phyloP scores from a whole-genome alignment of 64 coral and sea anemone species.

The Catalaphyllia jardinei region DNA sequence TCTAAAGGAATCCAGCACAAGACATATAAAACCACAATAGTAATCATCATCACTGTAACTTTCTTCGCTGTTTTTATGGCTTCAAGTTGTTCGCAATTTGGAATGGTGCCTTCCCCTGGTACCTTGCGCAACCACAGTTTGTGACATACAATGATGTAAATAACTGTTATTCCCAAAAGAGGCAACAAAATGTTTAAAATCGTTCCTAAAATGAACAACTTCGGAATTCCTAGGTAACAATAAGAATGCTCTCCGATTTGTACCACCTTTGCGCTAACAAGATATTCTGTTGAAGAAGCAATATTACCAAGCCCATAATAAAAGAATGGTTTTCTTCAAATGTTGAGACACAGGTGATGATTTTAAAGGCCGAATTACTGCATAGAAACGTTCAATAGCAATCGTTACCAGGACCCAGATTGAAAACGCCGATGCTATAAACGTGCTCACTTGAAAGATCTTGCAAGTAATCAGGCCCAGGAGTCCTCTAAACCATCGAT shows the following conservation, averaged over 20 bases:
- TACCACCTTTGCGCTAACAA: not conserved
- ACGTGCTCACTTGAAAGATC: not conserved
- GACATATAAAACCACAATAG: not conserved
- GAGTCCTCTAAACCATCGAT: not conserved
- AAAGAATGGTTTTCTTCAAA: not conserved
- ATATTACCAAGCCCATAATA: not conserved
- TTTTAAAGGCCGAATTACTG: not conserved
- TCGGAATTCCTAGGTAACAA: not conserved
- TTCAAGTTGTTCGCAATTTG: not conserved
- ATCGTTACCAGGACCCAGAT: not conserved
- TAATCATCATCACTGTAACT: not conserved
- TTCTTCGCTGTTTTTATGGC: not conserved
- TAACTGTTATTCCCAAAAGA: not conserved
- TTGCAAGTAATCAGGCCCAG: not conserved
- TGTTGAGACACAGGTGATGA: not conserved
- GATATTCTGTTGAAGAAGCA: not conserved
- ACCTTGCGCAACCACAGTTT: not conserved
- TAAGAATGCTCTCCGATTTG: not conserved
- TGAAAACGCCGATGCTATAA: not conserved
- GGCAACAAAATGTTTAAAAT: not conserved
- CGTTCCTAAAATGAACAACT: not conserved
- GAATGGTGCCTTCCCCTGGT: not conserved
- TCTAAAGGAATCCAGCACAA: not conserved
- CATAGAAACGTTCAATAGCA: slow-evolving; percentile 17
- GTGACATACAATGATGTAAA: not conserved